These are phyloP conservation scores for Pituophis catenifer DNA, from an alignment of 2,113 vertebrate species.

Conservation along the genomic window DNA sequence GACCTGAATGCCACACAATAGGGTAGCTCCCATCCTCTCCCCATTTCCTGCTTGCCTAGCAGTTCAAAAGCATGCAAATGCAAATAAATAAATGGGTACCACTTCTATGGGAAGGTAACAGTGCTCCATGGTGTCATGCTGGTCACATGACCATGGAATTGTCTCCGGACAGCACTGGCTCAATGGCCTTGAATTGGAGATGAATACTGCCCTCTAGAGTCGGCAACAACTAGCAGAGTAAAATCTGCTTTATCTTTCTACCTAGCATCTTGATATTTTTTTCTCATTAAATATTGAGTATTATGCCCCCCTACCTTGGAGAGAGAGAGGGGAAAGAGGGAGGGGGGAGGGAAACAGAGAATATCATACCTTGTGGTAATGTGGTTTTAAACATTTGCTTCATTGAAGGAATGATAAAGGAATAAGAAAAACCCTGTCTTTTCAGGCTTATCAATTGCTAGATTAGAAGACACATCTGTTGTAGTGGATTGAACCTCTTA, in stretches of 20 bases:
- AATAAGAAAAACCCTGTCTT: not conserved
- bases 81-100: not conserved
- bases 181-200: not conserved
- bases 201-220: not conserved
- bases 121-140: not conserved
- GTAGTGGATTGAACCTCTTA: not conserved
- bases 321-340: not conserved
- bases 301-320: not conserved
- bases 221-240: not conserved
- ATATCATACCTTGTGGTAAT: not conserved
- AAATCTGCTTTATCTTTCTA: not conserved
- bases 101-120: not conserved
- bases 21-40: not conserved
- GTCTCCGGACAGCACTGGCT: not conserved
- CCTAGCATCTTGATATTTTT: not conserved
- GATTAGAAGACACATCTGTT: not conserved
- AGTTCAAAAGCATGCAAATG: not conserved
- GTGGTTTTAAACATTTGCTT: not conserved
- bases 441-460: not conserved
- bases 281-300: not conserved
- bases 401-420: not conserved
- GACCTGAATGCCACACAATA: not conserved
- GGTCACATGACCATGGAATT: not conserved
- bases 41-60: not conserved
- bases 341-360: not conserved